Evolutionary conservation across 1,140 invertebrate species (phyloP).

Genomic region (Fopius arisanus): DNA sequence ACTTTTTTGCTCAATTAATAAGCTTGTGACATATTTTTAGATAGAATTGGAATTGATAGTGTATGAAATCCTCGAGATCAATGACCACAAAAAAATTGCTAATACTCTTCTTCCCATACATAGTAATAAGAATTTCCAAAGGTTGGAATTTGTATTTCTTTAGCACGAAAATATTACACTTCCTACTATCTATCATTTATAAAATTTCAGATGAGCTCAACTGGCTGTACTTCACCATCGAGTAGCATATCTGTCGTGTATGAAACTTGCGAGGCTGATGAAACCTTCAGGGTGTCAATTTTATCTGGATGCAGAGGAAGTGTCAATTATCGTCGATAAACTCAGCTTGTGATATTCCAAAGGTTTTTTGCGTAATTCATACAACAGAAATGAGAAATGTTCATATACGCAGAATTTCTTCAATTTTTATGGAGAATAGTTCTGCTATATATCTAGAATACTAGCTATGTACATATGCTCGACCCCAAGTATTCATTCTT

Average conservation of each 20-base stretch:
- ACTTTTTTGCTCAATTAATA: too few relatives aligned
- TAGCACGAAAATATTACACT: neutral
- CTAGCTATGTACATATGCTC: neutral
- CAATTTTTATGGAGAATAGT: neutral
- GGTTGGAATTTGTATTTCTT: neutral
- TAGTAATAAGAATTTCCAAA: too few relatives aligned
- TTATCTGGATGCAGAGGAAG: neutral
- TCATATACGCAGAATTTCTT: neutral
- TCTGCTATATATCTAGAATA: too few relatives aligned
- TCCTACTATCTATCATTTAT: neutral
- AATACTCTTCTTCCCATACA: too few relatives aligned
- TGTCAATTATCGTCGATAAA: neutral
- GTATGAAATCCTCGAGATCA: too few relatives aligned
- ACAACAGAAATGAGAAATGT: neutral
- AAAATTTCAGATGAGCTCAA: neutral
- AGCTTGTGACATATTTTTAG: too few relatives aligned
- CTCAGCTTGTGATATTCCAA: neutral
- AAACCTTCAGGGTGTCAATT: neutral
- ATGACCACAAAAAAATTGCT: too few relatives aligned
- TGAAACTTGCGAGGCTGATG: neutral
- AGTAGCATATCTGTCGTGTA: neutral
- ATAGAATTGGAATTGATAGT: too few relatives aligned
- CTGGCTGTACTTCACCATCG: neutral
- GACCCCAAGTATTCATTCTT: neutral
- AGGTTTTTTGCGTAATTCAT: neutral